Conservation (phyloP, 2,113 vertebrate genomes). For the Phylloscopus whistleri region DNA sequence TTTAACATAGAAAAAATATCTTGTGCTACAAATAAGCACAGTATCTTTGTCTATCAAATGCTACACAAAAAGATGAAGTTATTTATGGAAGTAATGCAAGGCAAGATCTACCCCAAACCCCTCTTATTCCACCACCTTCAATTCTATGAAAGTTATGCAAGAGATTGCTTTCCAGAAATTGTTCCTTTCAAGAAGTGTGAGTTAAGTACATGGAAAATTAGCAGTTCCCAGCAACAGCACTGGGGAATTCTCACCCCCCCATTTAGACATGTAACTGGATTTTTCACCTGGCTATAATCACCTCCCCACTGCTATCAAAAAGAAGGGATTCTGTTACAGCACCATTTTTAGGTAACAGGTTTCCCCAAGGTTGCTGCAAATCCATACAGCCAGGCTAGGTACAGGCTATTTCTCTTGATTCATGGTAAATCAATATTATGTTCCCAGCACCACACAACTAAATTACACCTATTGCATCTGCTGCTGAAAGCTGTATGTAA, state of each 20-base stretch:
- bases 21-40: background rate
- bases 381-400: background rate
- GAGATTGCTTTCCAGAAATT: background rate
- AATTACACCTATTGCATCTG: conserved; percentile 43
- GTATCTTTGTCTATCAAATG: background rate
- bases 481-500: conserved; percentile 37
- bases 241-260: background rate
- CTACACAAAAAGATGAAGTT: background rate
- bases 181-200: background rate
- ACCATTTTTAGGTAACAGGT: background rate
- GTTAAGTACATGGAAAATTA: background rate
- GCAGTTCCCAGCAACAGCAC: background rate
- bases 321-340: background rate
- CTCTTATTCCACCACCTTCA: background rate
- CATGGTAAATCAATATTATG: conserved; percentile 64
- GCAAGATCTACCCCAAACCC: background rate
- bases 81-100: background rate
- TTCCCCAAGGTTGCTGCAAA: background rate
- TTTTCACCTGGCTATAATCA: background rate
- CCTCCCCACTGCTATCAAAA: background rate
- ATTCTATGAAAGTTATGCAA: background rate
- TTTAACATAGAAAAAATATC: background rate
- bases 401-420: conserved; percentile 54
- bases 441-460: conserved; percentile 47
- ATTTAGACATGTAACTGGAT: background rate